Conservation (phyloP, 2,888 invertebrate genomes). For the Marronus borbonicus region DNA sequence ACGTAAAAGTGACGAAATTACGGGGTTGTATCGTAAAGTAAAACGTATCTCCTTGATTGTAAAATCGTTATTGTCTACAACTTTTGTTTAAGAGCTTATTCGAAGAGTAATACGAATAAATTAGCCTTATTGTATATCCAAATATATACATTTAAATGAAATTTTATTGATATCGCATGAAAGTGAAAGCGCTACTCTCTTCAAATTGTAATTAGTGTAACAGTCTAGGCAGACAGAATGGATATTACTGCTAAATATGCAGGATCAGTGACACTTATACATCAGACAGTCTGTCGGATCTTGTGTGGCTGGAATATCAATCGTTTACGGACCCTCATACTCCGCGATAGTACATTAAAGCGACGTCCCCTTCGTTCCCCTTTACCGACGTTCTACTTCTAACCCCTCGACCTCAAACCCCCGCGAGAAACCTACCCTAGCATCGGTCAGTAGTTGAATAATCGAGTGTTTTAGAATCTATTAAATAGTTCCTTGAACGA, state of each 20-base stretch:
- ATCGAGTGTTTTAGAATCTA: slow-evolving; percentile 61
- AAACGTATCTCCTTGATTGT: too few species aligned
- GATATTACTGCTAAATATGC: slow-evolving; percentile 66
- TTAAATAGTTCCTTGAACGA: slow-evolving; percentile 60
- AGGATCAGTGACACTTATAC: slow-evolving; percentile 67
- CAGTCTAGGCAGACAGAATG: slow-evolving; percentile 43
- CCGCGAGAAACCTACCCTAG: slow-evolving; percentile 33
- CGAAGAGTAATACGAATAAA: too few species aligned
- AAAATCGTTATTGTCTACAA: too few species aligned
- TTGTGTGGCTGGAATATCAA: slow-evolving; percentile 62
- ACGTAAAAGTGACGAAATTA: too few species aligned
- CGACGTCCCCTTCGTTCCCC: slow-evolving; percentile 4
- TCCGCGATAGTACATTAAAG: slow-evolving; percentile 29
- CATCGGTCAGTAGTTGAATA: slow-evolving; percentile 54
- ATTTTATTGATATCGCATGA: slow-evolving; percentile 23
- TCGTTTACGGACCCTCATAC: slow-evolving; percentile 40
- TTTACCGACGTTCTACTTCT: background rate
- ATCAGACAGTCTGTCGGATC: slow-evolving; percentile 63
- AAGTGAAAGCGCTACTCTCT: slow-evolving; percentile 38
- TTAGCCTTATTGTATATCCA: too few species aligned
- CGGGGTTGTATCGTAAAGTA: too few species aligned
- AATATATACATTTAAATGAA: slow-evolving; percentile 1
- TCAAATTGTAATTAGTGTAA: slow-evolving; percentile 36
- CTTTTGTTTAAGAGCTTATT: too few species aligned
- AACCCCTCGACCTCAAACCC: background rate